Evolutionary conservation across 2,888 invertebrate genomes (phyloP).

Genomic region (Holacanthella duospinosa): DNA sequence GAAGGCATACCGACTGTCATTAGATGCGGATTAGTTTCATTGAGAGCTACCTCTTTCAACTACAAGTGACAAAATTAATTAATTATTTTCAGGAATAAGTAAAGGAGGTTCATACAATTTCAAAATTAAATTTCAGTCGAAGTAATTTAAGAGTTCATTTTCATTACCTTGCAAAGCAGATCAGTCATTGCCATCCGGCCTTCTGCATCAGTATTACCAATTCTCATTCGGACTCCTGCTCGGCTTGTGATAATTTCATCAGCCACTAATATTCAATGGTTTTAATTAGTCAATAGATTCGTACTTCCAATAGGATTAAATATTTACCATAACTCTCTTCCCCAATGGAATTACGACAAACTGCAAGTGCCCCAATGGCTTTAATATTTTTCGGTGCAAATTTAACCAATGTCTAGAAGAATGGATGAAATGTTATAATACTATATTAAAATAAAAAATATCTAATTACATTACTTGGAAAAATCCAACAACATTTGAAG

Average conservation of each 20-base stretch:
- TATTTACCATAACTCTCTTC: constrained; percentile 56
- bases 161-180: constrained; percentile 61
- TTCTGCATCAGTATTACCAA: constrained; percentile 93
- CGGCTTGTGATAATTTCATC: constrained; percentile 79
- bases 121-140: too few relatives aligned
- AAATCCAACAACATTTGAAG: constrained; percentile 84
- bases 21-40: constrained; percentile 65
- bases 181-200: constrained; percentile 89
- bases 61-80: constrained; percentile 39
- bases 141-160: background rate
- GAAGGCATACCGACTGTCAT: constrained; percentile 54
- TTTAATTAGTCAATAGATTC: too few relatives aligned
- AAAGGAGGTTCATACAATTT: too few relatives aligned
- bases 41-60: constrained; percentile 58
- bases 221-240: constrained; percentile 68
- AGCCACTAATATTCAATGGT: constrained; percentile 51
- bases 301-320: constrained; percentile 20
- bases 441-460: constrained; percentile 2
- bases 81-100: background rate
- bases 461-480: constrained; percentile 54
- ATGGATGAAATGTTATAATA: background rate
- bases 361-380: constrained; percentile 69
- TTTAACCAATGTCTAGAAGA: constrained; percentile 44
- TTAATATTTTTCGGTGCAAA: constrained; percentile 60
- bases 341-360: constrained; percentile 85